Percentiles rank a stretch among this genome's conserved stretches.
phyloP scores from a whole-genome alignment of 2,113 vertebrate species.

The Procavia capensis region DNA sequence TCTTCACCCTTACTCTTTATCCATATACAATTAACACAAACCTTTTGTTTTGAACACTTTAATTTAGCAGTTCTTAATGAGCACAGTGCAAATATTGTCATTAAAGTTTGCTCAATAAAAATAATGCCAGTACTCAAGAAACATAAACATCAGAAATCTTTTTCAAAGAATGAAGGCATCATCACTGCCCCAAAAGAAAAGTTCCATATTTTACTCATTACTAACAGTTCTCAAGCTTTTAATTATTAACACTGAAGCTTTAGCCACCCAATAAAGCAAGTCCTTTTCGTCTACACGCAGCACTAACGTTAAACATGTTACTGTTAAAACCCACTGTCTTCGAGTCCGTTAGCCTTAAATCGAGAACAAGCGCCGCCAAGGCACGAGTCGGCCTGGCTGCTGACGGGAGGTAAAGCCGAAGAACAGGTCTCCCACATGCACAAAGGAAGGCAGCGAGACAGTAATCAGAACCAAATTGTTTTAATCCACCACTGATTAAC shows the following conservation, averaged over 20 bases:
- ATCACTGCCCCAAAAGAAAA: not conserved
- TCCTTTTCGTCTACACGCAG: not conserved
- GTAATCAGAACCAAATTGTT: not conserved
- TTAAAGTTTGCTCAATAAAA: constrained; percentile 23
- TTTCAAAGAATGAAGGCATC: not conserved
- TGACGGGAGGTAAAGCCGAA: constrained; percentile 1
- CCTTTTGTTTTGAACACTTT: constrained; percentile 48
- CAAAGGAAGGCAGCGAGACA: not conserved
- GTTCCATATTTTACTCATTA: not conserved
- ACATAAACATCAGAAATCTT: not conserved
- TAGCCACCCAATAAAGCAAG: not conserved
- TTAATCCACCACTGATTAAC: constrained; percentile 1
- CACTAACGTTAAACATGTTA: not conserved
- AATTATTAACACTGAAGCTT: constrained; percentile 14
- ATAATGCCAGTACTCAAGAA: not conserved
- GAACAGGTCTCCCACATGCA: not conserved
- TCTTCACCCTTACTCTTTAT: not conserved
- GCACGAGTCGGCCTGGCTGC: not conserved
- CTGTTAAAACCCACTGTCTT: no score
- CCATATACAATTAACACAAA: not conserved
- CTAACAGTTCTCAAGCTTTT: not conserved
- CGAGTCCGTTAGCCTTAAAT: not conserved
- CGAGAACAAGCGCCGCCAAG: not conserved
- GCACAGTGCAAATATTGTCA: not conserved
- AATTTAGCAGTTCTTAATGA: not conserved